A percentile compares a stretch with the other conserved stretches of the same genome.
These are phyloP conservation scores for Oreochromis aureus DNA, from an alignment of 2,113 vertebrate genomes.

Conservation along the genomic window DNA sequence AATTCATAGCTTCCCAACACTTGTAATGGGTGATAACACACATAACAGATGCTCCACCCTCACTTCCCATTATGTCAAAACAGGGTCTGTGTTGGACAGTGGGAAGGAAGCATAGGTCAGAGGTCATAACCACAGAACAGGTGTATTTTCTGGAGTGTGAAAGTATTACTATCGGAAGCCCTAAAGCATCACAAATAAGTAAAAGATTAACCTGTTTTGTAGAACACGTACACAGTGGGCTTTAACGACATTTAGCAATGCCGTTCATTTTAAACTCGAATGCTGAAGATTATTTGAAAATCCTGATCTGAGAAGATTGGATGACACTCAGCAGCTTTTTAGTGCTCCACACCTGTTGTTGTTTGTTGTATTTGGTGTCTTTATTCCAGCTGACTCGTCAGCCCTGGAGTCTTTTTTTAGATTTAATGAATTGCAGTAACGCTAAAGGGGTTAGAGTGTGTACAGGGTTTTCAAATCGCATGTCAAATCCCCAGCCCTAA, in stretches of 20 bases:
- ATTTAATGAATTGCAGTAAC: not conserved
- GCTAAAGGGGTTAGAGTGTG: not conserved
- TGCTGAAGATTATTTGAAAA: not conserved
- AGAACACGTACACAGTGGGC: not conserved
- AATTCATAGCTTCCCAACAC: not conserved
- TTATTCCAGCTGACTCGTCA: not conserved
- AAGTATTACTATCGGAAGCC: not conserved
- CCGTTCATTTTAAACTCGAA: not conserved
- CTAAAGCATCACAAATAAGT: not conserved
- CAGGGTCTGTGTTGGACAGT: conserved; percentile 4
- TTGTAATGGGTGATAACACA: not conserved
- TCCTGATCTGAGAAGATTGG: not conserved
- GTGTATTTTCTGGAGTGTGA: not conserved
- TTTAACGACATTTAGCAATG: not conserved
- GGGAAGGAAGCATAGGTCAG: not conserved
- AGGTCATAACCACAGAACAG: conserved; percentile 15
- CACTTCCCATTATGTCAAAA: conserved; percentile 25
- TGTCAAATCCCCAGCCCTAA: conserved; percentile 36
- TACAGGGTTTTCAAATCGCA: conserved; percentile 43
- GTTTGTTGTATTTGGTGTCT: not conserved
- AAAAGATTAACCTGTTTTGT: not conserved
- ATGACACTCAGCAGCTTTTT: not conserved
- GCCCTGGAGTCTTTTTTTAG: not conserved
- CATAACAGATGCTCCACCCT: conserved; percentile 15
- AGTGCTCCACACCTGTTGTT: conserved; percentile 24